phyloP scores from a whole-genome alignment of 2,797 vertebrate genomes.

The Prionace glauca region DNA sequence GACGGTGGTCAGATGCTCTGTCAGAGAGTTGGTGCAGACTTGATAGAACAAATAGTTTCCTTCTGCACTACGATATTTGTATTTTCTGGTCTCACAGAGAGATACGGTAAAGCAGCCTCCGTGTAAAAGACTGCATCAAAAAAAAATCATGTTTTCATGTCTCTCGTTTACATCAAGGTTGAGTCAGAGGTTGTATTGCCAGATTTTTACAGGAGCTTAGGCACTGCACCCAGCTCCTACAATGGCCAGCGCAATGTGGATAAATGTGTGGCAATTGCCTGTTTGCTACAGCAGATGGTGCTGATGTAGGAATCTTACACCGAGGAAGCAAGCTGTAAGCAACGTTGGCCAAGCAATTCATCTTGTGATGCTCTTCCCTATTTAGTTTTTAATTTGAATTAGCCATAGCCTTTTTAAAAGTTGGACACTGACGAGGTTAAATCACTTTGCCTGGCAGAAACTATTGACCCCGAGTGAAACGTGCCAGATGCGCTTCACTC shows the following conservation, averaged over 20 bases:
- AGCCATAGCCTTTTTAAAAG: background rate
- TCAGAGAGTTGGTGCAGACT: no score
- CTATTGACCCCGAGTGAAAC: background rate
- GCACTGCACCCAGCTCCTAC: no score
- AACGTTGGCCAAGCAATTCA: background rate
- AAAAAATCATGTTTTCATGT: background rate
- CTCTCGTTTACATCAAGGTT: background rate
- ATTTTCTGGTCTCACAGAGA: background rate
- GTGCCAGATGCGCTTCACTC: background rate
- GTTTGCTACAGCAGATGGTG: constrained; percentile 15
- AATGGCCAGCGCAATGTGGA: background rate
- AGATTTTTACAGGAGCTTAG: background rate
- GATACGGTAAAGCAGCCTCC: background rate
- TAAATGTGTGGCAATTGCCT: background rate
- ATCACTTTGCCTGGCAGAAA: background rate
- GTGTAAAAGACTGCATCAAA: background rate
- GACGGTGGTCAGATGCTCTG: no score
- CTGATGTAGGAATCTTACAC: background rate
- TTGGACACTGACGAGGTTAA: background rate
- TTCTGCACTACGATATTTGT: background rate
- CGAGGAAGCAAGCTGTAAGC: background rate
- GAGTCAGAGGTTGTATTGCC: background rate
- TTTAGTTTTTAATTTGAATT: background rate
- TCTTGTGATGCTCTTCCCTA: background rate
- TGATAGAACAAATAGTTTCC: no score